A percentile compares a stretch with the other conserved stretches of the same genome.
These are phyloP conservation scores for Protobothrops flavoviridis DNA, from an alignment of 2,113 vertebrate genomes.

Conservation along the genomic window DNA sequence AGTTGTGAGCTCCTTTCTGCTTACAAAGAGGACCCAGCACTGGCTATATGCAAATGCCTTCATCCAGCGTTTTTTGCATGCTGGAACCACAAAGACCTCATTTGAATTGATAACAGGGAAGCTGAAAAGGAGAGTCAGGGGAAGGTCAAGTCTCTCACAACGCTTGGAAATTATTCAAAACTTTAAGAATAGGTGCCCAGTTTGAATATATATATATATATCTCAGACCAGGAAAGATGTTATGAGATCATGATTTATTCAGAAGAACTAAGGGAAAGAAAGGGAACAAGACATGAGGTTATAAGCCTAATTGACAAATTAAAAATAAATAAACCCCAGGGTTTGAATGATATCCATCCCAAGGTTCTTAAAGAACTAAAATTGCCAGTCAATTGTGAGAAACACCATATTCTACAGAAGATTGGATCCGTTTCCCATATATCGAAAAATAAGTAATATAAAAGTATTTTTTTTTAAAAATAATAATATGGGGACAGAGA, in stretches of 20 bases:
- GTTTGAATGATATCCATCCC: neutral
- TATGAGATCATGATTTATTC: neutral
- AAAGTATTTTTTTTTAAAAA: neutral
- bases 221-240: neutral
- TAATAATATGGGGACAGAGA: neutral
- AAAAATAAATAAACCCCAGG: neutral
- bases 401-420: neutral
- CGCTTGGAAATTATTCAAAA: neutral
- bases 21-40: neutral
- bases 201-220: neutral
- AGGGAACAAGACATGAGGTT: neutral
- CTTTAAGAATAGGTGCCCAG: neutral
- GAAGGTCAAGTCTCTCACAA: neutral
- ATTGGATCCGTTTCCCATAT: neutral
- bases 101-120: neutral
- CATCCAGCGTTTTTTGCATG: neutral
- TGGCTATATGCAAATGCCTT: neutral
- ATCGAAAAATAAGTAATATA: neutral
- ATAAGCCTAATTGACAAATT: neutral
- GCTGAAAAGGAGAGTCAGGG: neutral
- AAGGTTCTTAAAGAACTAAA: neutral
- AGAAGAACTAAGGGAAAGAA: neutral
- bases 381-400: neutral
- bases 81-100: neutral
- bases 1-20: neutral